Evolutionary conservation across 2,888 invertebrate genomes (phyloP).

Genomic region (Lepidochrysops patricia): DNA sequence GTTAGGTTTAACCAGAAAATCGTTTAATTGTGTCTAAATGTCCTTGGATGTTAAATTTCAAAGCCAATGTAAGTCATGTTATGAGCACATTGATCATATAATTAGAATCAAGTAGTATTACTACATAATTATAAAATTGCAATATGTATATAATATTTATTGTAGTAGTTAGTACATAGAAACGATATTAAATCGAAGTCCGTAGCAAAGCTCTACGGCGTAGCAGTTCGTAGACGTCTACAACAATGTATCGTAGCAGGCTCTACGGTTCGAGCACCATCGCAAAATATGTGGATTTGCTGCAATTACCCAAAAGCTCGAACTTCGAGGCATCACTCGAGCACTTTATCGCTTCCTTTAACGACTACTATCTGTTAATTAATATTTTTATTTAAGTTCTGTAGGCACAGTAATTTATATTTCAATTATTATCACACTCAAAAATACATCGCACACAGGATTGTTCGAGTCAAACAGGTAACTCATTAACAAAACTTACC

Average conservation of each 20-base stretch:
- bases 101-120: too few species aligned
- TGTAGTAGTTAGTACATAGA: slow-evolving; percentile 12
- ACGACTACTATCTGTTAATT: neutral
- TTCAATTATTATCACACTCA: too few species aligned
- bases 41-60: too few species aligned
- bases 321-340: slow-evolving; percentile 33
- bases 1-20: too few species aligned
- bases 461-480: neutral
- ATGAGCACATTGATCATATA: too few species aligned
- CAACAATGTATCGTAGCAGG: slow-evolving; percentile 48
- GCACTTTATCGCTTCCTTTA: slow-evolving; percentile 21
- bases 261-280: slow-evolving; percentile 44
- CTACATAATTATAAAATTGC: too few species aligned
- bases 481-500: neutral
- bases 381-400: neutral
- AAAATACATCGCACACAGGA: neutral
- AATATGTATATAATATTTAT: too few species aligned
- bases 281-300: slow-evolving; percentile 42
- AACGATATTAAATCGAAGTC: slow-evolving; percentile 9
- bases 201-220: slow-evolving; percentile 10
- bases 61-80: too few species aligned
- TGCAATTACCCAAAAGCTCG: slow-evolving; percentile 34
- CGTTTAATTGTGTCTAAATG: too few species aligned
- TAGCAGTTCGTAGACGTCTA: slow-evolving; percentile 35
- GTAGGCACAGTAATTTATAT: too few species aligned